Evolutionary conservation across 2,888 invertebrate genomes (phyloP).

Genomic region (Calameuta pallipes): DNA sequence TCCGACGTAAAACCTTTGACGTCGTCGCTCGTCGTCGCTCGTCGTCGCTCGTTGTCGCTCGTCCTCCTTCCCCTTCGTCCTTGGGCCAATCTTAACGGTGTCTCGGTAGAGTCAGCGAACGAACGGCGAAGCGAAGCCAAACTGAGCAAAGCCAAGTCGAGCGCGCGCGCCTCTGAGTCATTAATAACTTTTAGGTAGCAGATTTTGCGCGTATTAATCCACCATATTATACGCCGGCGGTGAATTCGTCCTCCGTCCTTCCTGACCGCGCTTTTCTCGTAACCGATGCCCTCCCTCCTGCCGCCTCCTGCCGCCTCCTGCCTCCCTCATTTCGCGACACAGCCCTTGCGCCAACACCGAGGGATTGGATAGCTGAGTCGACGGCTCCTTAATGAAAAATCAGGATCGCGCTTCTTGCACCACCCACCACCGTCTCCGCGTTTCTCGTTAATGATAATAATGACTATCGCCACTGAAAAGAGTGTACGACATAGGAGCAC

Average conservation of each 20-base stretch:
- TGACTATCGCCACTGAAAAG: background rate
- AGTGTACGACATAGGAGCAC: background rate
- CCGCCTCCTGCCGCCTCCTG: slow-evolving; percentile 13
- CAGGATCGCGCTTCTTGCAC: slow-evolving; percentile 49
- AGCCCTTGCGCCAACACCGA: slow-evolving; percentile 25
- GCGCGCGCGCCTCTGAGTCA: slow-evolving; percentile 51
- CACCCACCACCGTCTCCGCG: slow-evolving; percentile 29
- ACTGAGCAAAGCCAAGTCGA: slow-evolving; percentile 26
- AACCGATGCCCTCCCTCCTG: slow-evolving; percentile 18
- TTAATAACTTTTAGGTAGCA: slow-evolving; percentile 66
- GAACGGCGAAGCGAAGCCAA: no score
- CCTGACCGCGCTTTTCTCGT: slow-evolving; percentile 20
- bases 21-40: slow-evolving; percentile 38
- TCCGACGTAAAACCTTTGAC: slow-evolving; percentile 65
- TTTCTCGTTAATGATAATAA: slow-evolving; percentile 38
- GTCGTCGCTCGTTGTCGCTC: no score
- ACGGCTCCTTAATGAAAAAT: slow-evolving; percentile 66
- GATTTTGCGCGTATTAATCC: slow-evolving; percentile 66
- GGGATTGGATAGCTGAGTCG: slow-evolving; percentile 62
- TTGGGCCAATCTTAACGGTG: no score
- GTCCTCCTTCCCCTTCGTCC: no score
- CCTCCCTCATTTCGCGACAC: slow-evolving; percentile 1
- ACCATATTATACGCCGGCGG: slow-evolving; percentile 59
- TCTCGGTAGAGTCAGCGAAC: no score
- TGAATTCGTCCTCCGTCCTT: slow-evolving; percentile 32